These are phyloP conservation scores for Diarsia dahlii DNA, from an alignment of 2,888 invertebrate genomes.

Conservation along the genomic window DNA sequence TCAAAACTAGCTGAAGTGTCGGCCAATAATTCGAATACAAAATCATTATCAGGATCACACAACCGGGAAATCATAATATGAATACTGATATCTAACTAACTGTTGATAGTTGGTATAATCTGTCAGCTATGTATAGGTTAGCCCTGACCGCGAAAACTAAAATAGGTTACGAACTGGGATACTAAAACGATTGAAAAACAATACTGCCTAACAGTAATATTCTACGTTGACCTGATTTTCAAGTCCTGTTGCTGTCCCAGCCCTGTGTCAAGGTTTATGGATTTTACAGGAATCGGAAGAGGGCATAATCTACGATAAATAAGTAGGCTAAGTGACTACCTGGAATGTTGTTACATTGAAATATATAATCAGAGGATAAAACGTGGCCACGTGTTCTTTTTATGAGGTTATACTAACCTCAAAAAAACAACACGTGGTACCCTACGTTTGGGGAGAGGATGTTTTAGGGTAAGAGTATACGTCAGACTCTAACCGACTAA, in stretches of 20 bases:
- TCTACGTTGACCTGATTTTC: constrained; percentile 44
- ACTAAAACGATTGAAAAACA: background rate
- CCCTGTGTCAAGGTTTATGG: constrained; percentile 21
- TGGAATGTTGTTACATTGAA: too few relatives aligned
- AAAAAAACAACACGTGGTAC: too few relatives aligned
- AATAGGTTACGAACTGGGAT: constrained; percentile 14
- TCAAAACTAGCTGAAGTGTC: background rate
- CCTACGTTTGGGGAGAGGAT: background rate
- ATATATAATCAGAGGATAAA: too few relatives aligned
- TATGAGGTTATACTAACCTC: too few relatives aligned
- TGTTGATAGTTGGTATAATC: too few relatives aligned
- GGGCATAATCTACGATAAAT: background rate
- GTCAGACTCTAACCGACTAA: background rate
- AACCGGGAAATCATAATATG: too few relatives aligned
- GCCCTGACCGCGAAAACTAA: constrained; percentile 4
- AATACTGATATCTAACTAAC: too few relatives aligned
- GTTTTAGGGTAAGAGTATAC: background rate
- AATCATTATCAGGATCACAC: background rate
- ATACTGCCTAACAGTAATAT: background rate
- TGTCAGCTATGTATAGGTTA: too few relatives aligned
- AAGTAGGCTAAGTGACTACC: background rate
- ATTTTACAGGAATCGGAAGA: background rate
- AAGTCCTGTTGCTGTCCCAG: background rate
- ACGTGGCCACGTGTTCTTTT: background rate
- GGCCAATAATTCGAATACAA: background rate